Evolutionary conservation across 1,140 invertebrate species (phyloP).

Genomic region (Cydia splendana): DNA sequence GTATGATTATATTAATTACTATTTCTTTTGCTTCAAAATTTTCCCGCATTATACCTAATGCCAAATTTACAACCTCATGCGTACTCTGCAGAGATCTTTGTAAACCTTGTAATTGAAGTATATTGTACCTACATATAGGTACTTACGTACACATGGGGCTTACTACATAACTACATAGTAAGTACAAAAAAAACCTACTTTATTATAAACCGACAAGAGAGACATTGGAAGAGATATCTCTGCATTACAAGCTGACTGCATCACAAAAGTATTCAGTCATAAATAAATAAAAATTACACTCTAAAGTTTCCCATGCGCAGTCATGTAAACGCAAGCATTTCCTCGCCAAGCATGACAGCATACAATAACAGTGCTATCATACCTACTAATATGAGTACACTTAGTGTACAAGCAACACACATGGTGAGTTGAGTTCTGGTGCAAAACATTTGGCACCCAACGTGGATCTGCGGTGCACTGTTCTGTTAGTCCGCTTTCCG

Average conservation of each 20-base stretch:
- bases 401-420: background rate
- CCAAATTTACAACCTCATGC: too few species aligned
- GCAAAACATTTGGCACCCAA: background rate
- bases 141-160: too few species aligned
- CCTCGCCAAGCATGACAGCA: background rate
- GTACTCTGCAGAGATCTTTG: too few species aligned
- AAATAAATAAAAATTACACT: background rate
- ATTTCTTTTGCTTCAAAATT: too few species aligned
- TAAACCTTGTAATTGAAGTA: too few species aligned
- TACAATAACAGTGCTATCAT: background rate
- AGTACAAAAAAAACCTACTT: background rate
- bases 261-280: background rate
- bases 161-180: background rate
- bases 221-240: background rate
- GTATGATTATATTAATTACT: too few species aligned
- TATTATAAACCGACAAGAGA: background rate
- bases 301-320: background rate
- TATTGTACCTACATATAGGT: too few species aligned
- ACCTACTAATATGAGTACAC: background rate
- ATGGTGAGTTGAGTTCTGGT: background rate
- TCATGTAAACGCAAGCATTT: background rate
- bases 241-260: background rate
- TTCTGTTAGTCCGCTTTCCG: conserved; percentile 52
- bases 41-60: too few species aligned
- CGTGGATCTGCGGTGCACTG: background rate